phyloP scores from a whole-genome alignment of 2,888 invertebrate species.

The Ophion obscuratus region DNA sequence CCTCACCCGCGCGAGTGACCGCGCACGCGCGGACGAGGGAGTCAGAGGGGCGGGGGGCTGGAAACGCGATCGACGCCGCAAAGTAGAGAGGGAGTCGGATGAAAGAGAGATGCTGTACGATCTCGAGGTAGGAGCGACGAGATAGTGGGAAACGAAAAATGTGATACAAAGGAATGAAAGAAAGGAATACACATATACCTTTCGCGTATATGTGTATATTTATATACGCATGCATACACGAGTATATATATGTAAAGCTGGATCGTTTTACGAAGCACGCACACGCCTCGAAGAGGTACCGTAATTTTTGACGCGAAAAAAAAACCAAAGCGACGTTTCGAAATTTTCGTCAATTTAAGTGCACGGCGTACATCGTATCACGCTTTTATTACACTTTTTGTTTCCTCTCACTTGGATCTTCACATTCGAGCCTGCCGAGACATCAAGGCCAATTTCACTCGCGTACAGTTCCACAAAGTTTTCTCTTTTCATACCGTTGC shows the following conservation, averaged over 20 bases:
- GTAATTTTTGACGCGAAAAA: slow-evolving; percentile 9
- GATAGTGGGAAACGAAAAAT: slow-evolving; percentile 46
- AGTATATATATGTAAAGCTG: background rate
- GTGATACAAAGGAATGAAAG: slow-evolving; percentile 39
- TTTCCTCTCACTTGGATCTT: too few species aligned
- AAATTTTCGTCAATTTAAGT: too few species aligned
- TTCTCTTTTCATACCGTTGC: too few species aligned
- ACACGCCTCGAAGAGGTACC: background rate
- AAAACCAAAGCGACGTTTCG: background rate
- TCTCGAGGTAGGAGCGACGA: slow-evolving; percentile 33
- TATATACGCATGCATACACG: background rate
- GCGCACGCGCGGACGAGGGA: background rate
- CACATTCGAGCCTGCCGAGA: too few species aligned
- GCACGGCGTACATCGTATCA: too few species aligned
- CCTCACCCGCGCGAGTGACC: slow-evolving; percentile 55
- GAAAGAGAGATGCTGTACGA: slow-evolving; percentile 55
- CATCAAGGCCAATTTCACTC: too few species aligned
- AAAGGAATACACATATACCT: slow-evolving; percentile 24
- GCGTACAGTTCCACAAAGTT: too few species aligned
- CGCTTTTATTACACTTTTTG: too few species aligned
- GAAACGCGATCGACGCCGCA: slow-evolving; percentile 30
- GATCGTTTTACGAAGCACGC: slow-evolving; percentile 11
- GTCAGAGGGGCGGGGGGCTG: slow-evolving; percentile 22
- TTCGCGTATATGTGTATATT: slow-evolving; percentile 3
- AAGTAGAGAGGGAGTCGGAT: slow-evolving; percentile 39